These are phyloP conservation scores for Manis crassicaudata DNA, from an alignment of 2,797 vertebrate genomes.

Conservation along the genomic window DNA sequence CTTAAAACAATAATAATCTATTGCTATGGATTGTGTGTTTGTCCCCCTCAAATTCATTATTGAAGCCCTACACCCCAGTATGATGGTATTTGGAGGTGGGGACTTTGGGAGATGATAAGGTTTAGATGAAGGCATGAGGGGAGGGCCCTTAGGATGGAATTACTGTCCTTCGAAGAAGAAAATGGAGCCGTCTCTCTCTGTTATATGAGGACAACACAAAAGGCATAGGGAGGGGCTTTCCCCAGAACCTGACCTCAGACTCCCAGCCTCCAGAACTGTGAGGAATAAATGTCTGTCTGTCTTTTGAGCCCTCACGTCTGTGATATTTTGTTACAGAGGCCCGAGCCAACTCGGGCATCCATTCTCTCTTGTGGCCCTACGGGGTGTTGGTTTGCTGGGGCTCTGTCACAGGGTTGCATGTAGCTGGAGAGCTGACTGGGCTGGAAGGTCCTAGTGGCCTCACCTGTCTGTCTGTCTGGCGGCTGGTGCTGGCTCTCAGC, in stretches of 20 bases:
- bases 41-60: neutral
- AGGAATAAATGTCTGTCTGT: neutral
- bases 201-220: neutral
- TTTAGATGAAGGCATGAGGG: neutral
- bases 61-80: neutral
- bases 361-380: neutral
- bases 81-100: neutral
- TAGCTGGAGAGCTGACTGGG: neutral
- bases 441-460: neutral
- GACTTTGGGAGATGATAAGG: neutral
- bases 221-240: too few species aligned
- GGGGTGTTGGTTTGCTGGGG: neutral
- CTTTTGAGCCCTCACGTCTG: neutral
- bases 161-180: neutral
- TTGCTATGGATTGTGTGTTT: neutral
- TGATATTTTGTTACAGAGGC: neutral
- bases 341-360: neutral
- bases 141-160: neutral
- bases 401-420: neutral
- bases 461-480: too few species aligned
- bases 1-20: neutral
- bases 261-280: too few species aligned
- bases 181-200: neutral
- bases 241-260: too few species aligned
- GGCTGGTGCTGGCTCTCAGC: too few species aligned